Evolutionary conservation across 2,888 invertebrate genomes (phyloP), one percentile per base, ranked within the genome.

Genomic region (Drosophila mercatorum): DNA sequence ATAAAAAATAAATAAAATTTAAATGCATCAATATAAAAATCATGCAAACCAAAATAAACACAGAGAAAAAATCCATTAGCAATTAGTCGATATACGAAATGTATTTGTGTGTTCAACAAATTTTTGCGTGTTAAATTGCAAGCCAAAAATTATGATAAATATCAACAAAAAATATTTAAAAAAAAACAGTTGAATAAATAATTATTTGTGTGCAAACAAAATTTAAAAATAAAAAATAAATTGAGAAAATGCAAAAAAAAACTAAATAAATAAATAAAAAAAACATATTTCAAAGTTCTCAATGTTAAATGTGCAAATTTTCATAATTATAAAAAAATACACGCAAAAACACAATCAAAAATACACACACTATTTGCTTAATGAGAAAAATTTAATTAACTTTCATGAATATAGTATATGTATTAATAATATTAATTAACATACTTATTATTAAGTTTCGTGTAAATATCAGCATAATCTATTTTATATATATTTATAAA

Each of bases 381-480:
- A 64, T 51, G 47, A 47, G 34, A 53, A 43, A 67, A n/a, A 51
- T 52, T 53, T 53, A 22, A 66, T 75, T 38, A 22, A 56, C 75
- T 62, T 69, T 65, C 55, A 61, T 40, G 47, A 40, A 64, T 28
- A 47, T 58, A 66, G 22, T 22, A 22, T 22, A 22, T 55, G 61
- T 40, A 47, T 43, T 43, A 75, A 26, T 40, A 44, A 60, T 17
- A 57, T 49, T 63, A 47, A 58, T 22, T 44, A 56, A 68, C 12
- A 22, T 22, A 68, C 57, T 7, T 68, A 61, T 14, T 3, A 59
- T 68, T 87, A 87, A 79, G 87, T 84, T 87, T 51, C 34, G n/a
- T 88, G 87, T 84, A 88, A 76, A 84, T 89, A 87, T 77, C 71
- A 71, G 63, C 46, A 56, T 67, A 80, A 46, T 26, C 14, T 64